Percentiles rank a stretch among this genome's conserved stretches.
Evolutionary conservation across 2,797 vertebrate species (phyloP).

Genomic region (Brachymystax lenok): DNA sequence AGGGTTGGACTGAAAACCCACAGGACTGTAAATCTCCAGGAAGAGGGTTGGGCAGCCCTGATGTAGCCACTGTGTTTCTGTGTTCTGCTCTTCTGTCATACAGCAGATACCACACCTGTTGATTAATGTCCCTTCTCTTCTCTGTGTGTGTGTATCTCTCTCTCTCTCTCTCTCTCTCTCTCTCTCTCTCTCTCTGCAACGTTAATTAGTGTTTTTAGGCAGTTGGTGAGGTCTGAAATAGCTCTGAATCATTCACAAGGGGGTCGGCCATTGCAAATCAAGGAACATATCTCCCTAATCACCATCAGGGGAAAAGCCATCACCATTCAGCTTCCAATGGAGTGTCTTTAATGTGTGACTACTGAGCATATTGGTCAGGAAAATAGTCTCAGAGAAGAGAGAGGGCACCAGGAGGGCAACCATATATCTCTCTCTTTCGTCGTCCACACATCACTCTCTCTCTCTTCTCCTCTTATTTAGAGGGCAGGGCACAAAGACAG

Average conservation of each 20-base stretch:
- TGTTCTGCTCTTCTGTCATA: no score
- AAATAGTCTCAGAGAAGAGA: constrained; percentile 28
- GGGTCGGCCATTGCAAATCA: not conserved
- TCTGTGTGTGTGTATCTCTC: no score
- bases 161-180: no score
- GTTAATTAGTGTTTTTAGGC: not conserved
- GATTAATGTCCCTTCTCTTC: no score
- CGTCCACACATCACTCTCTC: not conserved
- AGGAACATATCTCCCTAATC: constrained; percentile 2
- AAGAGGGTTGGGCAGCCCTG: no score
- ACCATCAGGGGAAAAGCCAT: constrained; percentile 66
- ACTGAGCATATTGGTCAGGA: constrained; percentile 32
- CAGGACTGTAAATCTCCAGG: no score
- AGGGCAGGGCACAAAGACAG: not conserved
- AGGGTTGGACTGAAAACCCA: no score
- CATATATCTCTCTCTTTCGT: not conserved
- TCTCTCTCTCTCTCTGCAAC: no score
- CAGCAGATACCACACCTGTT: no score
- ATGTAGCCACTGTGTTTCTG: no score
- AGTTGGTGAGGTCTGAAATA: constrained; percentile 7
- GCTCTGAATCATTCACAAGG: not conserved
- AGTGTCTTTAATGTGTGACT: constrained; percentile 51
- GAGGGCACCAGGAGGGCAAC: not conserved
- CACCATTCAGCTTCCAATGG: constrained; percentile 73
- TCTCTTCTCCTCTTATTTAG: constrained; percentile 36